Evolutionary conservation across 2,888 invertebrate genomes (phyloP).

Genomic region (Drosophila falleni): DNA sequence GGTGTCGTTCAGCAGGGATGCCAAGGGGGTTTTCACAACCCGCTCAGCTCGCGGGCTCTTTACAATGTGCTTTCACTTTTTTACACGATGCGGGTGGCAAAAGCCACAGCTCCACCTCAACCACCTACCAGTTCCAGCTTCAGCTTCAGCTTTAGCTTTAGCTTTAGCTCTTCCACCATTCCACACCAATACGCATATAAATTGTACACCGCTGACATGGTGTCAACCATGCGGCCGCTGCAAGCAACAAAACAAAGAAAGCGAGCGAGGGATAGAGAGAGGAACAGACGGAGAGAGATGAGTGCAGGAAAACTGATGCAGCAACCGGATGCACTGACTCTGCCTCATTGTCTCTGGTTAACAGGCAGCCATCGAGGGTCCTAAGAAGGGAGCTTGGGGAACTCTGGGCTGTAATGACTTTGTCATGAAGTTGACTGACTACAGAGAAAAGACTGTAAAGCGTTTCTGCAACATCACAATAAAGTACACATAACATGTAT

Average conservation of each 20-base stretch:
- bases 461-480: slow-evolving; percentile 26
- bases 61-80: slow-evolving; percentile 44
- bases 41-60: slow-evolving; percentile 52
- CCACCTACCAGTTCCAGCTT: neutral
- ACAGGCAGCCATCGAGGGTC: slow-evolving; percentile 17
- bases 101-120: slow-evolving; percentile 15
- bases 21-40: neutral
- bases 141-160: neutral
- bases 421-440: slow-evolving; percentile 51
- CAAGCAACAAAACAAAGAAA: slow-evolving; percentile 1
- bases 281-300: neutral
- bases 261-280: slow-evolving; percentile 6
- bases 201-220: slow-evolving; percentile 64
- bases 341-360: slow-evolving; percentile 20
- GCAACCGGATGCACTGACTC: slow-evolving; percentile 36
- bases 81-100: slow-evolving; percentile 32
- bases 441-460: slow-evolving; percentile 16
- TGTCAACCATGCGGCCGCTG: slow-evolving; percentile 55
- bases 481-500: slow-evolving; percentile 4
- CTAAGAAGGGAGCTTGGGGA: neutral
- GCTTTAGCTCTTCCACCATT: neutral
- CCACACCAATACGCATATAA: slow-evolving; percentile 52
- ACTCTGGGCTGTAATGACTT: slow-evolving; percentile 40
- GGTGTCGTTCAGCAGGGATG: neutral
- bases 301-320: slow-evolving; percentile 37